Conservation (phyloP, 2,797 vertebrate species). For the Pseudopleuronectes americanus region DNA sequence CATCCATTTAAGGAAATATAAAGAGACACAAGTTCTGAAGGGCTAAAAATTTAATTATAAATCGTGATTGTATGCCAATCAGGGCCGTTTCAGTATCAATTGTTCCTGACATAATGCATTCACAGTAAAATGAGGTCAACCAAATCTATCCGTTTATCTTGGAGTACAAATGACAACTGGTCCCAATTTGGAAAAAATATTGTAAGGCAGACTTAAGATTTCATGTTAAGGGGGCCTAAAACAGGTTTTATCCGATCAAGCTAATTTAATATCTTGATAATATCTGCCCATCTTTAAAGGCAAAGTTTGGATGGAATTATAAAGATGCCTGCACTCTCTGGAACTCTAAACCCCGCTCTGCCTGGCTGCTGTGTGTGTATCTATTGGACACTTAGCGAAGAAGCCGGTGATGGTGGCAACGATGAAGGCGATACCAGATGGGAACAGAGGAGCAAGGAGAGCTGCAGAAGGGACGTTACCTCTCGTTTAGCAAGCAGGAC, state of each 20-base stretch:
- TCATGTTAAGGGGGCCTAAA: too few species aligned
- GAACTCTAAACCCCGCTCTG: constrained; percentile 1
- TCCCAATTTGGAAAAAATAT: too few species aligned
- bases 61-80: too few species aligned
- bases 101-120: too few species aligned
- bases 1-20: neutral
- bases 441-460: constrained; percentile 6
- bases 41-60: neutral
- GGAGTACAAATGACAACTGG: too few species aligned
- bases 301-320: neutral
- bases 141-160: too few species aligned
- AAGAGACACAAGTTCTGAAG: constrained; percentile 3
- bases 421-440: constrained; percentile 26
- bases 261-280: too few species aligned
- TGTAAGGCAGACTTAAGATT: too few species aligned
- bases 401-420: constrained; percentile 57
- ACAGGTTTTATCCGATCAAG: too few species aligned
- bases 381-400: constrained; percentile 57
- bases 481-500: constrained; percentile 98
- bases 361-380: constrained; percentile 70
- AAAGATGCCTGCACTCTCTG: neutral
- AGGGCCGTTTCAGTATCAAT: too few species aligned
- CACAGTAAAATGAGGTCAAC: too few species aligned
- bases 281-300: too few species aligned
- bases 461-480: constrained; percentile 81